These are phyloP conservation scores for Hyposoter dolosus DNA, from an alignment of 2,888 invertebrate species.

Conservation along the genomic window DNA sequence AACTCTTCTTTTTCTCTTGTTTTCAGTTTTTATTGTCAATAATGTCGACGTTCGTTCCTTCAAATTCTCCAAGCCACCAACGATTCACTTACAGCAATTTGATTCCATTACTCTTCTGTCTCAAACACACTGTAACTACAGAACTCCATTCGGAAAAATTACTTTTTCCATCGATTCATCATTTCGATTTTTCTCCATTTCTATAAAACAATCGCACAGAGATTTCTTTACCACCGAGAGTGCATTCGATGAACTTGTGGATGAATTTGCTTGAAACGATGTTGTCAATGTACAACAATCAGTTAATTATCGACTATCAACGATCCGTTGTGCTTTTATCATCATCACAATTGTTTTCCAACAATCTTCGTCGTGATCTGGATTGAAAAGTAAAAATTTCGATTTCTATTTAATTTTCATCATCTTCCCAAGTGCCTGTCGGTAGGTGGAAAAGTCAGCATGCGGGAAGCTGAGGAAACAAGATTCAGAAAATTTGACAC, in stretches of 20 bases:
- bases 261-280: too few species aligned
- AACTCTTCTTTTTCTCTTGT: slow-evolving; percentile 16
- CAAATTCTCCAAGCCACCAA: slow-evolving; percentile 52
- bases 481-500: slow-evolving; percentile 22
- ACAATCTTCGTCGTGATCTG: too few species aligned
- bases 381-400: too few species aligned
- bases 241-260: not conserved
- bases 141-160: not conserved
- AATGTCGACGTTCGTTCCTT: slow-evolving; percentile 51
- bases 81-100: slow-evolving; percentile 38
- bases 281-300: too few species aligned
- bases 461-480: not conserved
- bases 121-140: slow-evolving; percentile 10
- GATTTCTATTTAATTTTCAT: too few species aligned
- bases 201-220: not conserved
- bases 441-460: not conserved
- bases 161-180: not conserved
- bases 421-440: not conserved
- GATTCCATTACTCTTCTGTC: slow-evolving; percentile 29
- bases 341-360: too few species aligned
- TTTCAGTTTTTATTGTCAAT: slow-evolving; percentile 36
- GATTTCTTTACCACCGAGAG: too few species aligned
- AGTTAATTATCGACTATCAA: too few species aligned
- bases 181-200: not conserved
- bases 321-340: too few species aligned